These are phyloP conservation scores for Phengaris arion DNA, from an alignment of 2,888 invertebrate species.

Conservation along the genomic window DNA sequence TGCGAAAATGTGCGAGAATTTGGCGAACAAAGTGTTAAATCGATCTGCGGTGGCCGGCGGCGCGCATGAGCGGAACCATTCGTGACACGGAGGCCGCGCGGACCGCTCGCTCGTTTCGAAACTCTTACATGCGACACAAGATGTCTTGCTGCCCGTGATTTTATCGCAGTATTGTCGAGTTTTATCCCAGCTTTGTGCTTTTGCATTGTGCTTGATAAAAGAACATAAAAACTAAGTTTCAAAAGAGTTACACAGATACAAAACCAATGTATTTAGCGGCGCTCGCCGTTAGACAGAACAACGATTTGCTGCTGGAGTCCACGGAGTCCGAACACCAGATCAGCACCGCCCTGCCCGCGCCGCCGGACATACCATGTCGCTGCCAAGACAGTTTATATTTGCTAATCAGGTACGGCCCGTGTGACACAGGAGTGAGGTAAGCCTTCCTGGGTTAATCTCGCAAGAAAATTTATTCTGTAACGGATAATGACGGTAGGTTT, in stretches of 20 bases:
- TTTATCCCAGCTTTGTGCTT: slow-evolving; percentile 29
- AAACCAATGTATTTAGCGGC: slow-evolving; percentile 71
- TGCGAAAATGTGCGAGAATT: background rate
- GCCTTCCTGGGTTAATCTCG: too few relatives aligned
- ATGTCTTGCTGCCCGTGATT: slow-evolving; percentile 36
- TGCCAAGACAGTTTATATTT: slow-evolving; percentile 81
- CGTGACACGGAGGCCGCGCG: background rate
- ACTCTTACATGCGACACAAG: slow-evolving; percentile 28
- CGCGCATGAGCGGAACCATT: slow-evolving; percentile 26
- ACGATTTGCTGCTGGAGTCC: slow-evolving; percentile 55
- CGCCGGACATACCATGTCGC: slow-evolving; percentile 75
- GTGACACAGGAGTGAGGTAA: too few relatives aligned
- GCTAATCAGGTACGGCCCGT: slow-evolving; percentile 48
- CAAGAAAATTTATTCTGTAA: too few relatives aligned
- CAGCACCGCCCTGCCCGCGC: slow-evolving; percentile 53
- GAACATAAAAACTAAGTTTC: slow-evolving; percentile 60
- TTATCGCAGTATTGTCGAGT: slow-evolving; percentile 38
- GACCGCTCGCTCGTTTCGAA: slow-evolving; percentile 6
- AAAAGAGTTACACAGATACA: slow-evolving; percentile 40
- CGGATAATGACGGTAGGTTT: background rate
- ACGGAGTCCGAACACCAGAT: slow-evolving; percentile 70
- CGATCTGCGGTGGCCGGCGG: background rate
- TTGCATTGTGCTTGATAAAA: slow-evolving; percentile 43
- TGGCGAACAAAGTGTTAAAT: background rate
- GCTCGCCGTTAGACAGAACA: slow-evolving; percentile 53